phyloP scores from a whole-genome alignment of 2,113 vertebrate species.

The Haliaeetus leucogaster region DNA sequence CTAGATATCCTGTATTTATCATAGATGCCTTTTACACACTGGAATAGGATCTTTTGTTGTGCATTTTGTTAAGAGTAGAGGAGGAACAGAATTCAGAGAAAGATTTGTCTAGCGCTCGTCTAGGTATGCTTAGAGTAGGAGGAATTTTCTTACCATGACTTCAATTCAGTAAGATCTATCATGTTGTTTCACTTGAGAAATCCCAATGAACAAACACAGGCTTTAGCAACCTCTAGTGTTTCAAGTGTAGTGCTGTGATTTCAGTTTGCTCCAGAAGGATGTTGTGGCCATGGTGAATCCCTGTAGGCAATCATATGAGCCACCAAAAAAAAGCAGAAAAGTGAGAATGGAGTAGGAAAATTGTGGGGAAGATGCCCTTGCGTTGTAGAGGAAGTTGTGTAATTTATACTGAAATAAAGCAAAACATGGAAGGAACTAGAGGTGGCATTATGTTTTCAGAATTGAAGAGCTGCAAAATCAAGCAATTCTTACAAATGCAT shows the following conservation, averaged over 20 bases:
- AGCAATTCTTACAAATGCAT: neutral
- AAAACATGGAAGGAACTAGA: neutral
- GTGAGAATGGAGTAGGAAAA: neutral
- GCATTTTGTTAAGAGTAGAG: neutral
- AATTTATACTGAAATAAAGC: neutral
- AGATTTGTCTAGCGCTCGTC: neutral
- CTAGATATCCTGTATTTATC: neutral
- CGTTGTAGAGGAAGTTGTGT: neutral
- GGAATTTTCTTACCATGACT: neutral
- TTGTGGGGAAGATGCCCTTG: neutral
- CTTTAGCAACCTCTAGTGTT: slow-evolving; percentile 34
- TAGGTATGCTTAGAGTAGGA: neutral
- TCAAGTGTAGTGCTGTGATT: neutral
- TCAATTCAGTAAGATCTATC: neutral
- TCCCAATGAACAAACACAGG: neutral
- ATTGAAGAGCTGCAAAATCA: neutral
- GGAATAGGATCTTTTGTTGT: neutral
- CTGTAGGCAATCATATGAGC: neutral
- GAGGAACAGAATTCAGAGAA: neutral
- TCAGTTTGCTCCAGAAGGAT: neutral
- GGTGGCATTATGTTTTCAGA: neutral
- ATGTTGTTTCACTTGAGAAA: neutral
- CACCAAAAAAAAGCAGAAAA: neutral
- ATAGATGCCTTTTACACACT: neutral
- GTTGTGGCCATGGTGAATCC: neutral